phyloP scores from a whole-genome alignment of 2,888 invertebrate species.

The Dichetophora obliterata region DNA sequence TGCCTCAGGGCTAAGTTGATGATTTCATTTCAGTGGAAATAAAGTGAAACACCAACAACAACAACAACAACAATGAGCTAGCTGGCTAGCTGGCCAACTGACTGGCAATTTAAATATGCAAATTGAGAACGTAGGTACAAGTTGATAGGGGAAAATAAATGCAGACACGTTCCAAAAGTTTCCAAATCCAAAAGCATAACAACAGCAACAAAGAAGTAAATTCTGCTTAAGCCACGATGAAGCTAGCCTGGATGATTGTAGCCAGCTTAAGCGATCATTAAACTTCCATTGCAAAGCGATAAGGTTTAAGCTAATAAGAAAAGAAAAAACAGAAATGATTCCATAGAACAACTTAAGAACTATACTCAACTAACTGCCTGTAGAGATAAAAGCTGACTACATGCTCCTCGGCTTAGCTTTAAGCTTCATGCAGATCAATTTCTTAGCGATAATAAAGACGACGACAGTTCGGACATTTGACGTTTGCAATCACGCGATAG shows the following conservation, averaged over 20 bases:
- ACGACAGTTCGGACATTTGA: constrained; percentile 42
- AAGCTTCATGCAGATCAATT: not conserved
- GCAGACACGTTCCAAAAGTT: constrained; percentile 23
- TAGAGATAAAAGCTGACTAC: not conserved
- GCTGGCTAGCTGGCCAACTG: not conserved
- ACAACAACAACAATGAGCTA: not conserved
- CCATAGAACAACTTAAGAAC: not conserved
- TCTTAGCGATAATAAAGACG: constrained; percentile 42
- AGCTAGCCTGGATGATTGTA: not conserved
- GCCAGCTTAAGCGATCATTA: constrained; percentile 6
- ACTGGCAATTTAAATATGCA: constrained; percentile 36
- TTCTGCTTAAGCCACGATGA: not conserved
- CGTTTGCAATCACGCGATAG: constrained; percentile 44
- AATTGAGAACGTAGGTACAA: constrained; percentile 3
- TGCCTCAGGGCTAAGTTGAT: constrained; percentile 18
- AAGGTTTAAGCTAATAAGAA: not conserved
- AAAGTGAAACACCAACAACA: constrained; percentile 1
- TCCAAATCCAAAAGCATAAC: not conserved
- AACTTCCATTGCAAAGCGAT: not conserved
- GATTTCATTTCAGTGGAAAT: constrained; percentile 31
- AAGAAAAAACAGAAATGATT: not conserved
- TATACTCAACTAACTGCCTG: not conserved
- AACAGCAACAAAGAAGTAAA: not conserved
- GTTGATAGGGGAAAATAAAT: not conserved
- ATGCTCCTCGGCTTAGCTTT: not conserved